Evolutionary conservation across 2,888 invertebrate genomes (phyloP).

Genomic region (Chrysodeixis includens): DNA sequence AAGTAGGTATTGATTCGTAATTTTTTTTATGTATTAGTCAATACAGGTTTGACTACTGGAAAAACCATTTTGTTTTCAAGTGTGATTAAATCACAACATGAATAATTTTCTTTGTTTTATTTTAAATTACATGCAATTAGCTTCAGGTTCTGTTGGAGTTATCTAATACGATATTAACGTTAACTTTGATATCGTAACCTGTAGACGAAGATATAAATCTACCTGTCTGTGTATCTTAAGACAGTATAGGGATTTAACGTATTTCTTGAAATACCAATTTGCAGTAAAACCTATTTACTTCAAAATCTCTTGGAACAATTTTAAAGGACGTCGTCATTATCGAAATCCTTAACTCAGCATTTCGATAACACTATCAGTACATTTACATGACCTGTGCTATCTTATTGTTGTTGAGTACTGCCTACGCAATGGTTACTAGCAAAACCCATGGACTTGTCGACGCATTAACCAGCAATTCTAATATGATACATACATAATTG

Average conservation of each 20-base stretch:
- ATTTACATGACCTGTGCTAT: not conserved
- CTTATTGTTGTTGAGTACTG: not conserved
- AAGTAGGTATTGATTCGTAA: conserved; percentile 69
- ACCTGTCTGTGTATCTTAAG: too few species aligned
- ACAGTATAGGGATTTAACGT: too few species aligned
- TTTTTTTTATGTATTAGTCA: conserved; percentile 67
- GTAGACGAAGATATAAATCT: too few species aligned
- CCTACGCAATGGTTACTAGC: not conserved
- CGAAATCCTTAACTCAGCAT: not conserved
- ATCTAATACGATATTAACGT: too few species aligned
- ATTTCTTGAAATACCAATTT: too few species aligned
- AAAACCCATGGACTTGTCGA: too few species aligned
- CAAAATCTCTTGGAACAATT: not conserved
- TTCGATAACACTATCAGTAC: conserved; percentile 3
- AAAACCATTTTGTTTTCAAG: conserved; percentile 75
- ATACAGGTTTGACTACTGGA: conserved; percentile 60
- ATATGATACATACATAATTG: too few species aligned
- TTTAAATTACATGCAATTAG: conserved; percentile 27
- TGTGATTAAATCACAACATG: conserved; percentile 86
- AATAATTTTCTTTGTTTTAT: conserved; percentile 64
- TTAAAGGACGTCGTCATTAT: not conserved
- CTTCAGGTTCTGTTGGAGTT: too few species aligned
- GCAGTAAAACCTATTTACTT: too few species aligned
- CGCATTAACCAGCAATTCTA: not conserved
- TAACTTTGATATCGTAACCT: too few species aligned